Base-by-base conservation (phyloP, 2,888 invertebrate species). In the Apamea epomidion region DNA sequence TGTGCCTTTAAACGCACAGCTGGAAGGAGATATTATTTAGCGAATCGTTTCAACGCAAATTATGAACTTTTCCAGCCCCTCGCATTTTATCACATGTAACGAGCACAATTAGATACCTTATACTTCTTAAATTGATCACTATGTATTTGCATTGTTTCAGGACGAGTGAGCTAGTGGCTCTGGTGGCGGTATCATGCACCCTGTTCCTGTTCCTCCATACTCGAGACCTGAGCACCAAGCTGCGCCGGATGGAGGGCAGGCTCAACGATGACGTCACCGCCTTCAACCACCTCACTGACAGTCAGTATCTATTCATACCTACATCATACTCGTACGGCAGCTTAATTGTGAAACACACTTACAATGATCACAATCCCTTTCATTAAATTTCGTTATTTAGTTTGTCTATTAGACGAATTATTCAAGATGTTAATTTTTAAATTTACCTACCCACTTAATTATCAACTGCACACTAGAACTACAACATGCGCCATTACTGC, bases 151-250 rank as follows among this genome's bases (percentile, higher is more conserved):
- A 8, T 92, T 92, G 85, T 95, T 95, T 0, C 97, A 99, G 99
- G 95, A 98, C 98, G 78, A 98, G 98, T 92, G 98, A 99, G 95
- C 97, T 99, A 92, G 98, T 99, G 89, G 98, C 99, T 32, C 96
- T 99, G 86, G 97, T 98, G 92, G 98, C 98, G 58, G 98, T 99
- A 85, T 98, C 98, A 71, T 98, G 98, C 91, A 98, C 98, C 2
- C 96, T 99, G 91, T 98, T 99, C 95, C 97, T 99, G 91, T 98
- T 98, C 95, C 97, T 99, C 87, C 99, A 99, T 97, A 99, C 98
- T 74, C 97, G 98, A 90, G 98, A 98, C 93, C 97, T 99, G 83
- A 98, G 98, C 96, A 98, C 98, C 84, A 98, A 98, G 94, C 97
- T 99, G 87, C 98, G 98, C 85, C 98, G 98, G 94, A 98, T 98